Evolutionary conservation across 1,140 invertebrate species (phyloP).

Genomic region (Drosophila subobscura): DNA sequence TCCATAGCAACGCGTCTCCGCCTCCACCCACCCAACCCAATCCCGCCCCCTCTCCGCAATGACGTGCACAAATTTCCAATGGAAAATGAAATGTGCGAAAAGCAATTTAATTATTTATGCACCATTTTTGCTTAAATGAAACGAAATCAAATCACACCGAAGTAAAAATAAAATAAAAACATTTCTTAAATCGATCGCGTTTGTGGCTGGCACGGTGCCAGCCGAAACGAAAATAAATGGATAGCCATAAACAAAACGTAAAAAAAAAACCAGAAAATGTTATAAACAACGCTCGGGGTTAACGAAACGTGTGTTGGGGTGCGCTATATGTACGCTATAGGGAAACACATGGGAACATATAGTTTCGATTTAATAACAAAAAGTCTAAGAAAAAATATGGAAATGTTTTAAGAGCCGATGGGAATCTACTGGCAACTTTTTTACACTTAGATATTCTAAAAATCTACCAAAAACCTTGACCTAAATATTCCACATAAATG

Average conservation of each 20-base stretch:
- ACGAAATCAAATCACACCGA: slow-evolving; percentile 5
- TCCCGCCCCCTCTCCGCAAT: neutral
- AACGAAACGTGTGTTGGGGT: slow-evolving; percentile 21
- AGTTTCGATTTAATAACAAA: neutral
- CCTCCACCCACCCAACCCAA: slow-evolving; percentile 11
- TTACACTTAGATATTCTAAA: too few species aligned
- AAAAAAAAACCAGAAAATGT: slow-evolving; percentile 30
- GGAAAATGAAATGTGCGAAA: slow-evolving; percentile 65
- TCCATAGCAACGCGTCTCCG: slow-evolving; percentile 4
- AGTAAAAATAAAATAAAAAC: slow-evolving; percentile 48
- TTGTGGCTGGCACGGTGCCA: slow-evolving; percentile 55
- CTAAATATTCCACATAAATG: too few species aligned
- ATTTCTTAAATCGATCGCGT: slow-evolving; percentile 64
- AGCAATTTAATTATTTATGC: slow-evolving; percentile 76
- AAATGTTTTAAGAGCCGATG: too few species aligned
- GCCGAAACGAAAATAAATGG: slow-evolving; percentile 38
- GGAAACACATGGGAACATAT: neutral
- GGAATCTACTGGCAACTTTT: too few species aligned
- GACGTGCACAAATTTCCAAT: slow-evolving; percentile 42
- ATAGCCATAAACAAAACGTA: slow-evolving; percentile 37
- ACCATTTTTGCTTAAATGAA: slow-evolving; percentile 55
- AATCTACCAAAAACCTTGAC: too few species aligned
- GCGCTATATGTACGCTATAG: neutral
- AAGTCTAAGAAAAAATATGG: too few species aligned
- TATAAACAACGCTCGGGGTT: slow-evolving; percentile 37